These are phyloP conservation scores for Dasypogon diadema DNA, from an alignment of 2,888 invertebrate genomes.

Conservation along the genomic window DNA sequence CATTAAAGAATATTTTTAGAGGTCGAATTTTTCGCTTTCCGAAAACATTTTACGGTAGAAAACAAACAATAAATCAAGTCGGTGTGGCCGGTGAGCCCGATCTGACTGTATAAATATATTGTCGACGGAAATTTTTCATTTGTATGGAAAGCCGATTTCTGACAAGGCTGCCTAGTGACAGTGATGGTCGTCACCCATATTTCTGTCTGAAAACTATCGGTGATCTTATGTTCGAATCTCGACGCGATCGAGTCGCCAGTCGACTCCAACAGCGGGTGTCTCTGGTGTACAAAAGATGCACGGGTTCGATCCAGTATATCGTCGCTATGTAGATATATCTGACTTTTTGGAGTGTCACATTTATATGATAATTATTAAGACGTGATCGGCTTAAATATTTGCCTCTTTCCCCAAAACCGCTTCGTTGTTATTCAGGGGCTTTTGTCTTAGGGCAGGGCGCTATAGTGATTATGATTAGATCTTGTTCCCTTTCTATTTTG, in stretches of 20 bases:
- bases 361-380: constrained; percentile 54
- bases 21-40: not conserved
- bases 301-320: not conserved
- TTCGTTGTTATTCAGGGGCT: not conserved
- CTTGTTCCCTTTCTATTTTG: not conserved
- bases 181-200: constrained; percentile 5
- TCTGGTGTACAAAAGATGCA: not conserved
- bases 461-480: not conserved
- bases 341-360: constrained; percentile 54
- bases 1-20: not conserved
- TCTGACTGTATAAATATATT: not conserved
- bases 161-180: constrained; percentile 1
- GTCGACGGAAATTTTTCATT: constrained; percentile 6
- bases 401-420: no score
- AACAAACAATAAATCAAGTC: constrained; percentile 34
- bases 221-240: not conserved
- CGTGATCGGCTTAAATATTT: constrained; percentile 47
- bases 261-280: not conserved
- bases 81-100: not conserved
- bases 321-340: not conserved
- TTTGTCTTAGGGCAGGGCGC: not conserved
- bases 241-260: not conserved
- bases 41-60: constrained; percentile 18
- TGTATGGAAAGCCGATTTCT: not conserved
- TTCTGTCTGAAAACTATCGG: not conserved